A percentile compares a stretch with the other conserved stretches of the same genome.
These are phyloP conservation scores for Diacarnus erythraeanus DNA, from an alignment of 37 sponge, comb jelly and placozoan genomes.

Conservation along the genomic window DNA sequence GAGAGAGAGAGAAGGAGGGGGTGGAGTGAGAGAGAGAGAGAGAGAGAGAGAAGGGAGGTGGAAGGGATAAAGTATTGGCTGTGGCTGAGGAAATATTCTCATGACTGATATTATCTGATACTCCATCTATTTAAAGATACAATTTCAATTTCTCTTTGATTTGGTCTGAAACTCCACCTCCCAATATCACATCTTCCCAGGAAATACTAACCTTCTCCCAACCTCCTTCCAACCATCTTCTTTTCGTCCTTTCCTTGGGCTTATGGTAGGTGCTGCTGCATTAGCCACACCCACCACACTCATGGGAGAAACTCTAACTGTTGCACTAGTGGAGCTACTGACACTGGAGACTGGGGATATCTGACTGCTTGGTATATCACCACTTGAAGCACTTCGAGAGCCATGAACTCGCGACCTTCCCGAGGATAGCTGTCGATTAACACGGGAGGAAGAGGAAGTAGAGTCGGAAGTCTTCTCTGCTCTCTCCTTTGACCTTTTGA, in stretches of 20 bases:
- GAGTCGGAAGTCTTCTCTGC: not conserved
- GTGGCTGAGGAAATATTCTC: too few relatives aligned
- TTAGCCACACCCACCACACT: not conserved
- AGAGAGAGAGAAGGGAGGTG: too few relatives aligned
- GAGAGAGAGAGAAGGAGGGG: too few relatives aligned
- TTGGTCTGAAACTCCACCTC: too few relatives aligned
- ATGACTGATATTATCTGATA: too few relatives aligned
- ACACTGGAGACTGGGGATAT: not conserved
- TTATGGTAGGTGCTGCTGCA: constrained; percentile 38
- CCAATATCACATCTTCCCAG: too few relatives aligned
- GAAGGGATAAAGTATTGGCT: too few relatives aligned
- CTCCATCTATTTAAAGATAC: too few relatives aligned
- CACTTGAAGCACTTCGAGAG: not conserved
- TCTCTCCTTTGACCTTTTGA: not conserved
- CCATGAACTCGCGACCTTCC: not conserved
- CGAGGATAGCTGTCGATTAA: not conserved
- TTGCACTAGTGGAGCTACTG: not conserved
- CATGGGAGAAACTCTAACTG: not conserved
- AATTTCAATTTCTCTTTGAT: too few relatives aligned
- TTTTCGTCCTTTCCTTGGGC: constrained; percentile 73
- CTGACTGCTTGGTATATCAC: not conserved
- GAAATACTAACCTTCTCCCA: constrained; percentile 24
- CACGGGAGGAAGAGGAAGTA: not conserved
- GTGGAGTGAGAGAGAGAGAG: too few relatives aligned
- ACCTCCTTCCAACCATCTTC: constrained; percentile 97